Conservation (phyloP, 2,888 invertebrate genomes). For the Pasiphila rectangulata region DNA sequence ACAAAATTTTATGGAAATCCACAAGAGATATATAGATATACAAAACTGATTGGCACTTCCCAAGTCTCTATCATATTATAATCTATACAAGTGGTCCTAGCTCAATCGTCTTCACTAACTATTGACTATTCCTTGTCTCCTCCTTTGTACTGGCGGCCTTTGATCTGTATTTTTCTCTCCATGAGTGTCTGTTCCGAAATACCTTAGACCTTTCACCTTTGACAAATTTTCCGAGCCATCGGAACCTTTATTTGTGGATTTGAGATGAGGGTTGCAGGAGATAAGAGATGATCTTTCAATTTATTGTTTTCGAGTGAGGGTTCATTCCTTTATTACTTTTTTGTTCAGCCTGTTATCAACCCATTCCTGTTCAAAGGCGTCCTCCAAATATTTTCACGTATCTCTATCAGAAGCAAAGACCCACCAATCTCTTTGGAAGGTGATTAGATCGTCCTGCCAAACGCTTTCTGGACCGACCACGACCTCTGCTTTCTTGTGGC, state of each 20-base stretch:
- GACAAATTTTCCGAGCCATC: constrained; percentile 44
- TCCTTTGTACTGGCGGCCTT: constrained; percentile 53
- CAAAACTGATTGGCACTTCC: constrained; percentile 32
- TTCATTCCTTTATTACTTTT: too few relatives aligned
- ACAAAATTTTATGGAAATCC: not conserved
- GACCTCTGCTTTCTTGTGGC: too few relatives aligned
- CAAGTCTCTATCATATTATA: constrained; percentile 38
- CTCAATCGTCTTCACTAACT: constrained; percentile 5
- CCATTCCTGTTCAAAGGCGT: too few relatives aligned
- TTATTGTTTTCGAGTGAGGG: too few relatives aligned
- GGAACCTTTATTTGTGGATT: constrained; percentile 14
- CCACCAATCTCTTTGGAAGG: too few relatives aligned
- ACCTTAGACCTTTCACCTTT: constrained; percentile 49
- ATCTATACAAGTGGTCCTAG: constrained; percentile 33
- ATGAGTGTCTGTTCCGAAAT: constrained; percentile 49
- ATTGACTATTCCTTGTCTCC: constrained; percentile 37
- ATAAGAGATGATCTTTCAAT: not conserved
- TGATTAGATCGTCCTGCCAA: too few relatives aligned
- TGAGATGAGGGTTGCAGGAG: not conserved
- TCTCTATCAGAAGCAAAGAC: too few relatives aligned
- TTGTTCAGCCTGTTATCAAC: too few relatives aligned
- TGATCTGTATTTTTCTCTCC: constrained; percentile 45
- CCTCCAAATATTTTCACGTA: too few relatives aligned
- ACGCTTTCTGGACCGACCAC: too few relatives aligned
- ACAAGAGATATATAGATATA: constrained; percentile 8